Evolutionary conservation across 2,888 invertebrate genomes (phyloP).

Genomic region (Agrochola lychnidis): DNA sequence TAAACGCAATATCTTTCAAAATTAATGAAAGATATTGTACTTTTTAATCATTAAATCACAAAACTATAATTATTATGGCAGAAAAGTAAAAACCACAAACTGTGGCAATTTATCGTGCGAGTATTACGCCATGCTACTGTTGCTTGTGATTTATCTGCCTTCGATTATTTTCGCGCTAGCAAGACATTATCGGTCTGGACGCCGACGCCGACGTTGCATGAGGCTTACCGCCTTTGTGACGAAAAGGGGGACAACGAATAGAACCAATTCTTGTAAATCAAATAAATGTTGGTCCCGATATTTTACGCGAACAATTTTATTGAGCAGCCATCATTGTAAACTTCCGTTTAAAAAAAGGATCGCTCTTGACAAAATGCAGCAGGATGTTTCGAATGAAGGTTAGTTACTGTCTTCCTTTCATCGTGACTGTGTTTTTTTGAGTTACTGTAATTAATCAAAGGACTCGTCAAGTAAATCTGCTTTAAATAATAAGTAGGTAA

Average conservation of each 20-base stretch:
- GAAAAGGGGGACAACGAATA: background rate
- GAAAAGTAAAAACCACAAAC: slow-evolving; percentile 1
- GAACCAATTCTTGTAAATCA: slow-evolving; percentile 3
- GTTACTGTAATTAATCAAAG: background rate
- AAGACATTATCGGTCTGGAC: slow-evolving; percentile 3
- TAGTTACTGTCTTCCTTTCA: background rate
- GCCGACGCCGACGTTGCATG: background rate
- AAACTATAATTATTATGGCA: background rate
- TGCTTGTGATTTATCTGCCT: slow-evolving; percentile 14
- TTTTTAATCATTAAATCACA: background rate
- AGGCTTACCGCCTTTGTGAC: slow-evolving; percentile 25
- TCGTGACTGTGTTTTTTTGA: background rate
- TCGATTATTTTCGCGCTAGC: slow-evolving; percentile 8
- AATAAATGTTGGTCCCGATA: background rate
- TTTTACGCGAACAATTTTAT: background rate
- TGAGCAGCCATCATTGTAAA: background rate
- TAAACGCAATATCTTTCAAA: background rate
- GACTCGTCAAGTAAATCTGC: background rate
- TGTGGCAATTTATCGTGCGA: background rate
- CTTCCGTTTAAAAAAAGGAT: background rate
- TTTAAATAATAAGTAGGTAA: background rate
- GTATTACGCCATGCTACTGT: background rate
- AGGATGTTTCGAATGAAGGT: background rate
- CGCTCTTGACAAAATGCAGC: background rate
- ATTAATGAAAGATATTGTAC: background rate